Evolutionary conservation across 1,140 invertebrate genomes (phyloP), one percentile per base, ranked within the genome.

Genomic region (Ceratina calcarata): DNA sequence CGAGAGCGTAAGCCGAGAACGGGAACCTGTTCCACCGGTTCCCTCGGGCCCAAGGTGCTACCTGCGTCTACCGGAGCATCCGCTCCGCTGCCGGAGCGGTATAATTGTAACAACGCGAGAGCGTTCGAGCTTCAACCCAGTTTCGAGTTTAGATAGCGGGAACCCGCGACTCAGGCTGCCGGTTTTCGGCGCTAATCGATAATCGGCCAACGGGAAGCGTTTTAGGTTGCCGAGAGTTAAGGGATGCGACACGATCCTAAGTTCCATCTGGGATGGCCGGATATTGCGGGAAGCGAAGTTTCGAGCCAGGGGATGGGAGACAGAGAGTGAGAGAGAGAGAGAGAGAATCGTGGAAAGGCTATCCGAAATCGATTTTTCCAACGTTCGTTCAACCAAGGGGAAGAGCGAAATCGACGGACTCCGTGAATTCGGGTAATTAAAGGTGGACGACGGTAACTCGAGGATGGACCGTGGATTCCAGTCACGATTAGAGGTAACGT

Each of bases 1-100:
- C 55, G 55, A 22, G 53, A 55, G 67, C 58, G 22, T 60, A 55
- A 53, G 45, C 72, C 62, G 45, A 16, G 62, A 66, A 71, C 71
- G 53, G 72, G 49, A 72, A 84, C 83, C 72, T 69, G 83, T 85
- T 66, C 24, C 27, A 85, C 83, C 83, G 83, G 83, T 85, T 84
- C 61, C 62, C 49, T 37, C 4, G 45, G 22, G 22, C 64, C 70
- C 37, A 45, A 45, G 37, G 78, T 83, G 83, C 83, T 85, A 85
- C 83, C 82, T 79, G 83, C 72, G 66, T 70, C 76, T 55, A 13
- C 51, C 16, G 20, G 24, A 16, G 10, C 24, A 27, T 24, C 13
- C 68, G 22, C 53, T n/a, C 51, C 13, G 51, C 53, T 1, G 24
- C 53, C 15, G 37, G 37, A 45, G 3, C 37, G 45, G 15, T 24